phyloP scores from a whole-genome alignment of 2,113 vertebrate genomes.

The Furnarius figulus region DNA sequence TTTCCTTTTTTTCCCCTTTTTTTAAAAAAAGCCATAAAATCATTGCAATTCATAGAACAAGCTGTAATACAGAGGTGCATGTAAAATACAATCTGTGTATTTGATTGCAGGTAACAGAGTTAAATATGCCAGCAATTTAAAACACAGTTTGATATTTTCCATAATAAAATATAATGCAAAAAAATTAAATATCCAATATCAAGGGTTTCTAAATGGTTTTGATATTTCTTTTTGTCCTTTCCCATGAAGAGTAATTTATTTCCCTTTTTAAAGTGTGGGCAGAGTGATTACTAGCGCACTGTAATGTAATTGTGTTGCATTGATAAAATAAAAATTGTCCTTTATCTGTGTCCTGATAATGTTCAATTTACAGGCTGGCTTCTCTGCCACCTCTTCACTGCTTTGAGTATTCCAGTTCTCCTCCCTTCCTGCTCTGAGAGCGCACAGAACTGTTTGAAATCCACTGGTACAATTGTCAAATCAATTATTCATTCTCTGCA shows the following conservation, averaged over 20 bases:
- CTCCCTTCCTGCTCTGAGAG: constrained; percentile 90
- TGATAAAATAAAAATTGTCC: constrained; percentile 99
- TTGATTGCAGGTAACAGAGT: constrained; percentile 98
- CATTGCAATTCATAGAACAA: constrained; percentile 78
- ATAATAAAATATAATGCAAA: constrained; percentile 88
- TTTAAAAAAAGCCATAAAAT: constrained; percentile 59
- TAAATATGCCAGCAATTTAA: constrained; percentile 98
- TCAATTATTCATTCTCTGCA: constrained; percentile 99
- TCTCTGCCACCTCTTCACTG: constrained; percentile 94
- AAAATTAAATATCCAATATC: constrained; percentile 93
- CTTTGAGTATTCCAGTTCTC: constrained; percentile 89
- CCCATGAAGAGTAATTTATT: constrained; percentile 92
- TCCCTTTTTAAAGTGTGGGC: constrained; percentile 94
- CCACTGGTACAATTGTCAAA: constrained; percentile 99
- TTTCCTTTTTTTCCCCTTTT: neutral
- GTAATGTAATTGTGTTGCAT: constrained; percentile 99
- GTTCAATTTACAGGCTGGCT: constrained; percentile 98
- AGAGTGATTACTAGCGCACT: constrained; percentile 98
- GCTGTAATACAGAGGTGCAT: constrained; percentile 85
- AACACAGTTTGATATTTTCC: constrained; percentile 93
- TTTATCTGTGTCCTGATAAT: constrained; percentile 99
- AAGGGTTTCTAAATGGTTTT: constrained; percentile 94
- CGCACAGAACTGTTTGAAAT: constrained; percentile 96
- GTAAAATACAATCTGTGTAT: constrained; percentile 89
- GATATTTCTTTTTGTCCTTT: constrained; percentile 91